Evolutionary conservation across 2,888 invertebrate species (phyloP).

Genomic region (Chymomyza amoena): DNA sequence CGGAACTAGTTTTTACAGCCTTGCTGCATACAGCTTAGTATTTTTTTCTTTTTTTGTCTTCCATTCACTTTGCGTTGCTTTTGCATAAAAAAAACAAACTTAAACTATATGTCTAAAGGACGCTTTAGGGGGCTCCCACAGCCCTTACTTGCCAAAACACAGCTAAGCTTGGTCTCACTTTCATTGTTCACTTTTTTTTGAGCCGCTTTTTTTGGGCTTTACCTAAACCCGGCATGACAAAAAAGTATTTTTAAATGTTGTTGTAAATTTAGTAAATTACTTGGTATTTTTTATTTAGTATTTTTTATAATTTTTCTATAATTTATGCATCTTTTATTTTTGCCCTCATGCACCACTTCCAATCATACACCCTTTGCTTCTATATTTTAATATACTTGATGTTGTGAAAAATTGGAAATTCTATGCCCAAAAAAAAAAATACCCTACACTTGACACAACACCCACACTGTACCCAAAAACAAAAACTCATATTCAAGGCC

Average conservation of each 20-base stretch:
- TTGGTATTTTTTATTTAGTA: not conserved
- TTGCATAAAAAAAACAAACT: conserved; percentile 33
- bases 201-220: conserved; percentile 44
- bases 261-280: conserved; percentile 68
- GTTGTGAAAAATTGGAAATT: conserved; percentile 69
- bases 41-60: conserved; percentile 63
- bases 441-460: conserved; percentile 14
- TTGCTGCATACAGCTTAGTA: conserved; percentile 46
- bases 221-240: conserved; percentile 43
- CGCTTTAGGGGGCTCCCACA: not conserved
- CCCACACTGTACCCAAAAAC: conserved; percentile 19
- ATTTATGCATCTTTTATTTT: conserved; percentile 28
- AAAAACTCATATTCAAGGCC: conserved; percentile 62
- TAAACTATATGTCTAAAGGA: not conserved
- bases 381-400: conserved; percentile 49
- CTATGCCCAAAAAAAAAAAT: conserved; percentile 4
- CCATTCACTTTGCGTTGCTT: conserved; percentile 65
- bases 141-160: conserved; percentile 10
- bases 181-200: conserved; percentile 52
- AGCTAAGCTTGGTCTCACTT: conserved; percentile 53
- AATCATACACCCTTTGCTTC: conserved; percentile 39
- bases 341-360: conserved; percentile 20
- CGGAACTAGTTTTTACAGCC: conserved; percentile 13
- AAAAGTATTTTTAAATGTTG: conserved; percentile 70
- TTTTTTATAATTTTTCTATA: not conserved